These are phyloP conservation scores for Diplodus puntazzo DNA, from an alignment of 2,797 vertebrate genomes.

Conservation along the genomic window DNA sequence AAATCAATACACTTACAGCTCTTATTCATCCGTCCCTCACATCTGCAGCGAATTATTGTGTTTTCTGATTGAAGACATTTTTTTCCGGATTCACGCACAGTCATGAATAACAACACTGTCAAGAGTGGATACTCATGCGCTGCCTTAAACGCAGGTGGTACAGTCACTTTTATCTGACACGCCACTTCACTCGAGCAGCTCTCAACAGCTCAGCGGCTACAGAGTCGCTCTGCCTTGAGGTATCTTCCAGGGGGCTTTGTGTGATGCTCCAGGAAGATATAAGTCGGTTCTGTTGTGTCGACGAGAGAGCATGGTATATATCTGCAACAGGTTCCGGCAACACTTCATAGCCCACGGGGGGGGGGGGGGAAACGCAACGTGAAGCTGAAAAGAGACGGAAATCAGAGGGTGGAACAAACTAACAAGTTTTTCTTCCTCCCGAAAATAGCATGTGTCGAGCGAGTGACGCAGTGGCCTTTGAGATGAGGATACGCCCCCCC, in stretches of 20 bases:
- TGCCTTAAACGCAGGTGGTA: constrained; percentile 44
- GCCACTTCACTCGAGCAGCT: constrained; percentile 53
- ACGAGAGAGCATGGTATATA: constrained; percentile 65
- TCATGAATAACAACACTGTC: constrained; percentile 9
- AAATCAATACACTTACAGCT: constrained; percentile 9
- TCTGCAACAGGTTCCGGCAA: constrained; percentile 72
- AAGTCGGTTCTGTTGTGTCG: constrained; percentile 66
- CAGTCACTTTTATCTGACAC: constrained; percentile 60
- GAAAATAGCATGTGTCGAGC: constrained; percentile 73
- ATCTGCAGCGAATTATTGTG: constrained; percentile 1
- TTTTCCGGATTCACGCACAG: not conserved
- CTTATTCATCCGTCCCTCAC: not conserved
- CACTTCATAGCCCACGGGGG: constrained; percentile 45
- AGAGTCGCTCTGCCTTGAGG: constrained; percentile 61
- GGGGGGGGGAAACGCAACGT: constrained; percentile 58
- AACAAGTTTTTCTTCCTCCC: constrained; percentile 64
- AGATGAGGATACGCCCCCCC: constrained; percentile 63
- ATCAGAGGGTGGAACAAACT: constrained; percentile 74
- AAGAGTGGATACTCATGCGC: constrained; percentile 4
- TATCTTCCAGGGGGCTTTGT: constrained; percentile 64
- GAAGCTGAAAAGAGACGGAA: constrained; percentile 73
- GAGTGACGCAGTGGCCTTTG: constrained; percentile 73
- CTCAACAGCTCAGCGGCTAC: constrained; percentile 50
- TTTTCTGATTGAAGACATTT: constrained; percentile 1
- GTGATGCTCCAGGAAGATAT: constrained; percentile 68